Conservation (phyloP, 2,888 invertebrate species). For the Aplocera efformata region DNA sequence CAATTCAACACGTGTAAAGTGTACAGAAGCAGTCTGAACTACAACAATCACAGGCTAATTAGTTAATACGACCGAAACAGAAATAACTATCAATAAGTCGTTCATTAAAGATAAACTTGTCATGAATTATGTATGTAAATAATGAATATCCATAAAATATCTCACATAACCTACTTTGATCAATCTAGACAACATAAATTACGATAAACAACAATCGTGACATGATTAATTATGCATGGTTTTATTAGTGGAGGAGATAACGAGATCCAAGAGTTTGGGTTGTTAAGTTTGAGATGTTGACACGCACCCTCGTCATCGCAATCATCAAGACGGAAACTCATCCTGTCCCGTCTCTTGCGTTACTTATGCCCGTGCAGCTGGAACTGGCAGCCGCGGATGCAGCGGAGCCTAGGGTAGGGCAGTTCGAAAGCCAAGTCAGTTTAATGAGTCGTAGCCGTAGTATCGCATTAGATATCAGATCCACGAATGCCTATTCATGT, state of each 20-base stretch:
- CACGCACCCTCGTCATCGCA: too few relatives aligned
- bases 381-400: too few relatives aligned
- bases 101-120: constrained; percentile 43
- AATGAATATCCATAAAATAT: constrained; percentile 46
- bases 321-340: too few relatives aligned
- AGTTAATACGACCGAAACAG: constrained; percentile 31
- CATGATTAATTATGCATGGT: constrained; percentile 46
- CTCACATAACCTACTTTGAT: constrained; percentile 50
- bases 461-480: constrained; percentile 60
- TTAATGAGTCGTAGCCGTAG: constrained; percentile 8
- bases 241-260: constrained; percentile 12
- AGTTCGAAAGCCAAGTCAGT: too few relatives aligned
- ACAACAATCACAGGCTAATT: constrained; percentile 39
- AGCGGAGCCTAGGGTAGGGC: too few relatives aligned
- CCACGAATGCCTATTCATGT: constrained; percentile 85
- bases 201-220: constrained; percentile 61
- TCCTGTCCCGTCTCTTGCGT: too few relatives aligned
- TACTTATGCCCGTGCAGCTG: too few relatives aligned
- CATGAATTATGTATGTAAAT: constrained; percentile 51
- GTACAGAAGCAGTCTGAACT: constrained; percentile 42
- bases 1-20: constrained; percentile 29
- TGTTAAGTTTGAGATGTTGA: too few relatives aligned
- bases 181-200: constrained; percentile 66
- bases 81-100: constrained; percentile 31
- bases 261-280: too few relatives aligned